Evolutionary conservation across 2,113 vertebrate genomes (phyloP).

Genomic region (Rhinoptilus africanus): DNA sequence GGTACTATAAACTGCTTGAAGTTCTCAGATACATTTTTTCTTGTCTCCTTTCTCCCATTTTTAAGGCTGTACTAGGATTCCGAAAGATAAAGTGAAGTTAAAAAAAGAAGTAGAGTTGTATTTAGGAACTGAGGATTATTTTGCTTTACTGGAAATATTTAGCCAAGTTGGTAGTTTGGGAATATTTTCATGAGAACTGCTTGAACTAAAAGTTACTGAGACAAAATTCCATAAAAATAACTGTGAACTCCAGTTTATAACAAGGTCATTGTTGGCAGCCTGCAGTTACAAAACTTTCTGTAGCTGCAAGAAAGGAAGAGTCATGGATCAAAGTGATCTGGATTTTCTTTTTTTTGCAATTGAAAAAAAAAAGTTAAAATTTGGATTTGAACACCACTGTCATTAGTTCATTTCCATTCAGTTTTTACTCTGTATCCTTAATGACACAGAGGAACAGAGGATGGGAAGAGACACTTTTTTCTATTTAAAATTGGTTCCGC

Average conservation of each 20-base stretch:
- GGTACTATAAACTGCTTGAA: background rate
- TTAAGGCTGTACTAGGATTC: background rate
- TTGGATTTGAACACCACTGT: conserved; percentile 41
- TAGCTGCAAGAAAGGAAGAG: conserved; percentile 39
- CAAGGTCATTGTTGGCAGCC: conserved; percentile 52
- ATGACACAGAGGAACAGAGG: conserved; percentile 2
- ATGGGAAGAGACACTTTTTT: conserved; percentile 31
- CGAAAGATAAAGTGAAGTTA: background rate
- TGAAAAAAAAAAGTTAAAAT: conserved; percentile 10
- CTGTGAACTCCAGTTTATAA: conserved; percentile 49
- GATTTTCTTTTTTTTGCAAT: background rate
- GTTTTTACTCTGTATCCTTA: conserved; percentile 23
- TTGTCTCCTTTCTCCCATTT: background rate
- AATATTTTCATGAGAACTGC: conserved; percentile 66
- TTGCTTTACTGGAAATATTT: conserved; percentile 60
- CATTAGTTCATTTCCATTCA: conserved; percentile 44
- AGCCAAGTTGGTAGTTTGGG: conserved; percentile 59
- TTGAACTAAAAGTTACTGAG: conserved; percentile 61
- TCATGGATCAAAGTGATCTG: conserved; percentile 26
- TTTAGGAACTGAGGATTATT: conserved; percentile 46
- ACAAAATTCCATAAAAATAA: conserved; percentile 70
- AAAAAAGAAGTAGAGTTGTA: conserved; percentile 10
- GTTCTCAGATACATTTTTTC: background rate
- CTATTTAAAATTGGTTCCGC: conserved; percentile 67
- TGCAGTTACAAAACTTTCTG: conserved; percentile 59